A percentile compares a stretch with the other conserved stretches of the same genome.
Evolutionary conservation across 2,888 invertebrate genomes (phyloP).

Genomic region (Siphonodentalium dalli): DNA sequence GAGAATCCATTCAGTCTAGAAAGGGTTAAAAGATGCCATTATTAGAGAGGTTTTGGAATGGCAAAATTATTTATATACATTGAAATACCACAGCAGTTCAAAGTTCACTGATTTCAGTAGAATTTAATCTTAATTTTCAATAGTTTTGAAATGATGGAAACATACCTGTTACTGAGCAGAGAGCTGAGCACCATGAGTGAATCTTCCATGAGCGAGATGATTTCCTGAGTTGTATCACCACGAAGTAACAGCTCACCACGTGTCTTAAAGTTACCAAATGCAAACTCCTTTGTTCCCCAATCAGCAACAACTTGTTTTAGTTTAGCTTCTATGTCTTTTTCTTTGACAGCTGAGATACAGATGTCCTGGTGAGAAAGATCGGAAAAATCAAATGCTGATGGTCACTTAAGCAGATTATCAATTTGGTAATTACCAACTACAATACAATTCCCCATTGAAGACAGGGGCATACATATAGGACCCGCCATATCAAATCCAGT

Average conservation of each 20-base stretch:
- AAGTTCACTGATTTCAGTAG: too few relatives aligned
- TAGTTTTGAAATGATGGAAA: neutral
- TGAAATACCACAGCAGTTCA: too few relatives aligned
- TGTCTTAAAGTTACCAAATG: constrained; percentile 94
- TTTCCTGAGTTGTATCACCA: constrained; percentile 94
- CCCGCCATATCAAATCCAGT: too few relatives aligned
- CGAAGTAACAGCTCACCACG: constrained; percentile 88
- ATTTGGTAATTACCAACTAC: too few relatives aligned
- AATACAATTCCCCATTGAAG: too few relatives aligned
- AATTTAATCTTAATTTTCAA: too few relatives aligned
- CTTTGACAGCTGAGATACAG: constrained; percentile 97
- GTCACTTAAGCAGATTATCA: too few relatives aligned
- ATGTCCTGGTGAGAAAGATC: constrained; percentile 74
- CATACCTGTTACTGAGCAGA: constrained; percentile 83
- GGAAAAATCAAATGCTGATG: neutral
- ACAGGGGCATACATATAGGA: too few relatives aligned
- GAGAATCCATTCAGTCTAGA: too few relatives aligned
- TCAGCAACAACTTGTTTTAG: constrained; percentile 92
- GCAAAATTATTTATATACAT: too few relatives aligned
- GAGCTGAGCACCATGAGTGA: constrained; percentile 96
- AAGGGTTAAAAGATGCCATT: too few relatives aligned
- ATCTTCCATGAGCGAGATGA: constrained; percentile 92
- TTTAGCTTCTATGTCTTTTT: constrained; percentile 96
- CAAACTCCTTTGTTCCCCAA: constrained; percentile 85
- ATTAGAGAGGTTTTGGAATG: too few relatives aligned